These are phyloP conservation scores for Drosophila siamana DNA, from an alignment of 2,888 invertebrate species.

Conservation along the genomic window DNA sequence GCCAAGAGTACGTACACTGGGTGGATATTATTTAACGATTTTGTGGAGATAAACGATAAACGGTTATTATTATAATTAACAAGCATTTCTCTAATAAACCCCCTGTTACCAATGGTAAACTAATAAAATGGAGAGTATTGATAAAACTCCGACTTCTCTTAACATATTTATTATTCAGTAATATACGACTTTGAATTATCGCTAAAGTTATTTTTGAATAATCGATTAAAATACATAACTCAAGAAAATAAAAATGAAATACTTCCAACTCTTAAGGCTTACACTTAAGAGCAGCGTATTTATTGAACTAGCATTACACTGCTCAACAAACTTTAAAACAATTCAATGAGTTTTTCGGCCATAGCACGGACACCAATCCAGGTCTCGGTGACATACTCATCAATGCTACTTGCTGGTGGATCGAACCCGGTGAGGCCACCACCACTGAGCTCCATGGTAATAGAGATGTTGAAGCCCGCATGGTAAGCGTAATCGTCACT, in stretches of 20 bases:
- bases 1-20: neutral
- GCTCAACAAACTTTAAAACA: conserved; percentile 57
- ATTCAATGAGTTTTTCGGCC: conserved; percentile 76
- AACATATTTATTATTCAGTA: neutral
- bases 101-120: neutral
- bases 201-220: too few species aligned
- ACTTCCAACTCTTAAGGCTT: neutral
- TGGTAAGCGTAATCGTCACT: conserved; percentile 89
- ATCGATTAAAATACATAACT: too few species aligned
- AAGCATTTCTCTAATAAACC: conserved; percentile 4
- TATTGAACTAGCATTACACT: neutral
- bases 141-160: neutral
- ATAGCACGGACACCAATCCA: conserved; percentile 86
- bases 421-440: conserved; percentile 88
- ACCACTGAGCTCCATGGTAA: conserved; percentile 88
- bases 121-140: neutral
- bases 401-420: conserved; percentile 87
- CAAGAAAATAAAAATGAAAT: neutral
- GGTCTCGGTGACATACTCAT: conserved; percentile 87
- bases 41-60: neutral
- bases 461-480: conserved; percentile 87
- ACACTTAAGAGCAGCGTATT: neutral
- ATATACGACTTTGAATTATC: too few species aligned
- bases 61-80: neutral
- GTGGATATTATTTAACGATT: conserved; percentile 4